Base-by-base conservation (phyloP, 2,113 vertebrate species). In the Pterocles orientalis region DNA sequence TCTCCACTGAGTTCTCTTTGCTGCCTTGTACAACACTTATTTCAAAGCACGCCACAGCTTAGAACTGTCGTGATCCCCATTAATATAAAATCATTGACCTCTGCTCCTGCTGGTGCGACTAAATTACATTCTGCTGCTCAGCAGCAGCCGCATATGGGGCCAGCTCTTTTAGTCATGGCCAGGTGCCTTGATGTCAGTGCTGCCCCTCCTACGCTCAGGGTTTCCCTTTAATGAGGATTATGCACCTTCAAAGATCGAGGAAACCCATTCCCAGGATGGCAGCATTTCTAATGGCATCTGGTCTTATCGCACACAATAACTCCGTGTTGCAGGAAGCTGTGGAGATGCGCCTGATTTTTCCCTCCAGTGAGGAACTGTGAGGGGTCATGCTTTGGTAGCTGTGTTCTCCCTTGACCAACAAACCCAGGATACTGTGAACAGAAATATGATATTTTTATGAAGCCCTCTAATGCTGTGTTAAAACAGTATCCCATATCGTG, bases 71-170 rank as follows among this genome's bases (percentile, higher is more conserved):
- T 98, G 98, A 98, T 98, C 98, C 98, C 98, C 98, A 98, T 98
- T 98, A 98, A 98, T 98, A 98, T 98, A 98, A 98, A 98, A 98
- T 98, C 98, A 98, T 98, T 98, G 98, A 98, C 98, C 98, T 97
- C 98, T 98, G 98, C 98, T 98, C 98, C 97, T 34, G 96, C 97
- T 98, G 98, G 97, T 97, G 97, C 91, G 88, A 97, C 98, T 98
- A 98, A 98, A 98, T 98, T 98, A 98, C 98, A 98, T 98, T 98
- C 97, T 98, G 98, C 97, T 98, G 98, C 98, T 98, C 98, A 98
- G 98, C 97, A 95, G 97, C 98, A 98, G 98, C 97, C 97, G 6
- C 97, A 97, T 96, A 97, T 97, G 98, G 97, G 98, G 97, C 97
- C 97, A 92, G 96, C 62, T 97, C 97, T 97, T 98, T 97, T 95